phyloP scores from a whole-genome alignment of 1,140 invertebrate genomes.

The Apis dorsata region DNA sequence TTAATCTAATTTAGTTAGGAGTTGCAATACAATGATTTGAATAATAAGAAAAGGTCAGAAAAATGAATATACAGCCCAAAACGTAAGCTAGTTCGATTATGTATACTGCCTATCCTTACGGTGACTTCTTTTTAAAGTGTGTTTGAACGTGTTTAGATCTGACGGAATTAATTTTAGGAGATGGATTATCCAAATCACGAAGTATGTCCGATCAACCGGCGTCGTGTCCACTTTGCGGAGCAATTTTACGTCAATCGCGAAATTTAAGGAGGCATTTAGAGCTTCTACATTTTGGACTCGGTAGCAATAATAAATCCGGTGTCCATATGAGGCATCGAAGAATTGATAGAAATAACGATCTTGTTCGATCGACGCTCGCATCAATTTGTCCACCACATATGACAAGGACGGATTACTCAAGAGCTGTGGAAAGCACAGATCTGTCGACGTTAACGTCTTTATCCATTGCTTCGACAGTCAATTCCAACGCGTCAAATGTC shows the following conservation, averaged over 20 bases:
- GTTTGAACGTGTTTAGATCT: slow-evolving; percentile 33
- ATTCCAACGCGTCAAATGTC: slow-evolving; percentile 63
- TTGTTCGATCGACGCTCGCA: slow-evolving; percentile 55
- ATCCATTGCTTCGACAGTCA: slow-evolving; percentile 63
- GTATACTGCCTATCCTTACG: not conserved
- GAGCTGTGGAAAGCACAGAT: slow-evolving; percentile 62
- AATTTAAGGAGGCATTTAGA: slow-evolving; percentile 77
- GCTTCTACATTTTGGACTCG: slow-evolving; percentile 74
- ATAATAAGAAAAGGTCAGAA: not conserved
- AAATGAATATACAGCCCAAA: not conserved
- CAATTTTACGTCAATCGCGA: slow-evolving; percentile 75
- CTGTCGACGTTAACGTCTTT: slow-evolving; percentile 64
- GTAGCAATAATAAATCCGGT: slow-evolving; percentile 65
- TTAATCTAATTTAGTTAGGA: not conserved
- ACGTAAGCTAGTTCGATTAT: not conserved
- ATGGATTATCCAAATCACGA: slow-evolving; percentile 67
- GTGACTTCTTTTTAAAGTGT: not conserved
- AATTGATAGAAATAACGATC: slow-evolving; percentile 46
- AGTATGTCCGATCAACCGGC: slow-evolving; percentile 76
- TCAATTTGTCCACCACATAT: slow-evolving; percentile 52
- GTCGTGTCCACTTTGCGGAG: slow-evolving; percentile 76
- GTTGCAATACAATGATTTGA: not conserved
- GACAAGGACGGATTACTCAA: slow-evolving; percentile 60
- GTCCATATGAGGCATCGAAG: slow-evolving; percentile 61
- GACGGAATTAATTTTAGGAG: slow-evolving; percentile 69